phyloP scores from a whole-genome alignment of 2,888 invertebrate species.

The Cantharis rufa region DNA sequence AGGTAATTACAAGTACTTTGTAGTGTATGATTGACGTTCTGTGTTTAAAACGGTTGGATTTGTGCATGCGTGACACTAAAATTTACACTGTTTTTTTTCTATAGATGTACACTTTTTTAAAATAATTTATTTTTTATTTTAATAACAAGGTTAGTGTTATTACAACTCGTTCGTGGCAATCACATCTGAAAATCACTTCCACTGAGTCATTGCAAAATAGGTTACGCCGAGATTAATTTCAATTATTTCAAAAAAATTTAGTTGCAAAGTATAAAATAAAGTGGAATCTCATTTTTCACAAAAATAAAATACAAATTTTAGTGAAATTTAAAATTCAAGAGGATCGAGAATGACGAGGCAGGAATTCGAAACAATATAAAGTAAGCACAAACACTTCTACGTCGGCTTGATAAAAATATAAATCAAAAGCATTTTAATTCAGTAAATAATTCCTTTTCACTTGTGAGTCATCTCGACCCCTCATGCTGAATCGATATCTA shows the following conservation, averaged over 20 bases:
- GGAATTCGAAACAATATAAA: neutral
- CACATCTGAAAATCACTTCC: neutral
- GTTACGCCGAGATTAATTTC: neutral
- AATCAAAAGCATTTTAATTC: neutral
- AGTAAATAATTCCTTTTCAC: neutral
- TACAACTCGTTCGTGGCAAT: neutral
- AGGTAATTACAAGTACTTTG: slow-evolving; percentile 31
- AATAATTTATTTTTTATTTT: neutral
- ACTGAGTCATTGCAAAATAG: neutral
- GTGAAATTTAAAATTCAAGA: neutral
- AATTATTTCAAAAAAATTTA: neutral
- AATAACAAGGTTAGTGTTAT: neutral
- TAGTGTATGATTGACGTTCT: slow-evolving; percentile 24
- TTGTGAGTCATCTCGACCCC: slow-evolving; percentile 39
- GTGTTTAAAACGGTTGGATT: slow-evolving; percentile 23
- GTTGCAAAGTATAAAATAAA: too few species aligned
- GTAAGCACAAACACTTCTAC: neutral
- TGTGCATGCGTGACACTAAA: slow-evolving; percentile 27
- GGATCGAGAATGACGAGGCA: neutral
- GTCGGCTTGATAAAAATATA: neutral
- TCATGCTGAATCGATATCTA: slow-evolving; percentile 38
- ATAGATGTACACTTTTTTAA: neutral
- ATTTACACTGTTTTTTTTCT: neutral
- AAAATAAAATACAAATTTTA: neutral
- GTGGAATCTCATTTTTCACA: too few species aligned